Evolutionary conservation across 2,797 vertebrate species (phyloP).

Genomic region (Catamblyrhynchus diadema): DNA sequence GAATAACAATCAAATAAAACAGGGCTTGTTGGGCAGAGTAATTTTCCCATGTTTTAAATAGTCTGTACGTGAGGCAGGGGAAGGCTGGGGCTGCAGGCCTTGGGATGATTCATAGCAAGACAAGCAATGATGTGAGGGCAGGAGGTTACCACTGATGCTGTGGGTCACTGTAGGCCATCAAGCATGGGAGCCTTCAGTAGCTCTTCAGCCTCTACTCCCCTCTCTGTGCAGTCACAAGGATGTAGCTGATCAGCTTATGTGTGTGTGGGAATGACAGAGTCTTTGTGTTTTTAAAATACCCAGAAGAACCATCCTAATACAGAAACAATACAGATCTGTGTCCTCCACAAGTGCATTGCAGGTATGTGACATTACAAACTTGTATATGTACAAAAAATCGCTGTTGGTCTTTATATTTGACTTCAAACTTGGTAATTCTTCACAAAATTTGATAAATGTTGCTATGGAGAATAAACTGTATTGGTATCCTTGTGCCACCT

Average conservation of each 20-base stretch:
- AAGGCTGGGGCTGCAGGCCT: neutral
- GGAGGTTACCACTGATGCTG: neutral
- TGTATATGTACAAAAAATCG: neutral
- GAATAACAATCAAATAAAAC: constrained; percentile 14
- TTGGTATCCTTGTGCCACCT: neutral
- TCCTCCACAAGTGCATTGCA: neutral
- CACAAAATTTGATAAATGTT: neutral
- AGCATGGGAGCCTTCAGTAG: neutral
- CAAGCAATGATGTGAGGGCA: accelerated
- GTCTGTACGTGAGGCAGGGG: neutral
- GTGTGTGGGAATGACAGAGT: neutral
- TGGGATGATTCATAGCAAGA: neutral
- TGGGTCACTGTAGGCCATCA: neutral
- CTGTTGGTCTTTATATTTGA: neutral
- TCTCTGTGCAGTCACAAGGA: neutral
- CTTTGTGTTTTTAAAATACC: neutral
- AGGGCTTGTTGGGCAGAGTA: neutral
- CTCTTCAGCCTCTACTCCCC: neutral
- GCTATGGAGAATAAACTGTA: neutral
- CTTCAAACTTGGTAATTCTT: neutral
- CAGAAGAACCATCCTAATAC: neutral
- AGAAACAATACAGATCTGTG: neutral
- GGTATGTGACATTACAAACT: neutral
- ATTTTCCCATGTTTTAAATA: neutral
- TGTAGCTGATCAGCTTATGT: neutral